Conservation (phyloP, 2,113 vertebrate genomes). For the Chitala chitala region DNA sequence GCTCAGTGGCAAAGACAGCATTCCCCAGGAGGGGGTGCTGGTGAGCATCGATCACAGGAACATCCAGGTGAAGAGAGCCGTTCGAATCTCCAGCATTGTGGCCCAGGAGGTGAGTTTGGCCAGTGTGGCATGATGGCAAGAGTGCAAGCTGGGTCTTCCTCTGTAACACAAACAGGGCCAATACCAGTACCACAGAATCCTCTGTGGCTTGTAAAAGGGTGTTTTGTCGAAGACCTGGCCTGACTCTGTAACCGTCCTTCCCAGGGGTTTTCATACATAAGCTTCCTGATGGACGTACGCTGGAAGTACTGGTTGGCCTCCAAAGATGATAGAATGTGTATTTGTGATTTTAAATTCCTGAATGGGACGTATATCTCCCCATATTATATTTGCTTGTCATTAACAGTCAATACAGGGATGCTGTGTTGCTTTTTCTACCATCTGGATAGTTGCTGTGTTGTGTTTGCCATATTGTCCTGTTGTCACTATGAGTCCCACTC, state of each 20-base stretch:
- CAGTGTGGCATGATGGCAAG: too few relatives aligned
- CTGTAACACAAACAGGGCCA: background rate
- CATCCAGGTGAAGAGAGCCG: conserved; percentile 55
- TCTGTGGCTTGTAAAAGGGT: too few relatives aligned
- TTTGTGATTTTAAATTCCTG: too few relatives aligned
- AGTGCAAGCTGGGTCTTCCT: background rate
- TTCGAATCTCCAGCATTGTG: conserved; percentile 69
- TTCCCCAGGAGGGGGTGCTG: conserved; percentile 41
- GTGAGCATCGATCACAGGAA: conserved; percentile 42
- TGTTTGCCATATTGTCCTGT: background rate
- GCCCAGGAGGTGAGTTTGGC: conserved; percentile 67
- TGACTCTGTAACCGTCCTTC: too few relatives aligned
- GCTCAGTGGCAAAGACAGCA: conserved; percentile 43
- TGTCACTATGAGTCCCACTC: background rate
- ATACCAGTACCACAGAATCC: too few relatives aligned
- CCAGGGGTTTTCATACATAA: too few relatives aligned
- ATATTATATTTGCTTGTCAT: too few relatives aligned
- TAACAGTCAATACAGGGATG: background rate
- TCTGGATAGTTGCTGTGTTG: background rate
- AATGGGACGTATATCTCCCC: too few relatives aligned
- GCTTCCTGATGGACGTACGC: too few relatives aligned
- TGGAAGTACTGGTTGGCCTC: too few relatives aligned
- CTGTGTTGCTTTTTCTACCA: background rate
- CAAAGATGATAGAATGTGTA: too few relatives aligned
- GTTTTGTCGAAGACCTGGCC: too few relatives aligned